A percentile compares a stretch with the other conserved stretches of the same genome.
Conservation (phyloP, 30 jellyfish, hydroid and myxozoan genomes). For the Calvadosia cruxmelitensis region DNA sequence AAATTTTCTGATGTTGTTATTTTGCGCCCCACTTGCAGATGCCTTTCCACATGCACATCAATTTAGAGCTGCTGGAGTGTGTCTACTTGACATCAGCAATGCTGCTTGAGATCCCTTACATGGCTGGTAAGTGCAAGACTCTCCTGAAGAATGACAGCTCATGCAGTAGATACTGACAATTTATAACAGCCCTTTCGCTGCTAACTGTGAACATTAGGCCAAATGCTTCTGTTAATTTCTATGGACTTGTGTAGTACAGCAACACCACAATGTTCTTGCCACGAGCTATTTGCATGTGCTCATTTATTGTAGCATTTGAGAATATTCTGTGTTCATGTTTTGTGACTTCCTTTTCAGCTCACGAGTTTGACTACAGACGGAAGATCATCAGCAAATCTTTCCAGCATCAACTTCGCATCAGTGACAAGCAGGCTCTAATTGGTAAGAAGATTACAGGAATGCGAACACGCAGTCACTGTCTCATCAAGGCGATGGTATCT, state of each 20-base stretch:
- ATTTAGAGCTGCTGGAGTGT: conserved; percentile 92
- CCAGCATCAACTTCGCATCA: conserved; percentile 81
- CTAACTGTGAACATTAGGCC: too few species aligned
- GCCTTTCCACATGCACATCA: conserved; percentile 99
- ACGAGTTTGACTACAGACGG: conserved; percentile 77
- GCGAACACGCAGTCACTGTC: background rate
- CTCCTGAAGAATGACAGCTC: background rate
- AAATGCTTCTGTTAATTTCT: background rate
- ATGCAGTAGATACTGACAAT: background rate
- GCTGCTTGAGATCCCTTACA: conserved; percentile 86
- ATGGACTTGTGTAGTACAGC: too few species aligned
- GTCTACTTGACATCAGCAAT: conserved; percentile 86
- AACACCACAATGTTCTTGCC: too few species aligned
- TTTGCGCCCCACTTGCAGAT: conserved; percentile 19
- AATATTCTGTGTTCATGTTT: background rate
- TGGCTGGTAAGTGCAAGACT: conserved; percentile 66
- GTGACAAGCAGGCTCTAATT: conserved; percentile 90
- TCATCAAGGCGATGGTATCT: background rate
- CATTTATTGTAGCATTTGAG: too few species aligned
- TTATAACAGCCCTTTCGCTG: too few species aligned
- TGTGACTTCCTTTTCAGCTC: conserved; percentile 43
- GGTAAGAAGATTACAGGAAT: conserved; percentile 43
- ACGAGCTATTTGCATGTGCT: too few species aligned
- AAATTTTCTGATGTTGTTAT: background rate
- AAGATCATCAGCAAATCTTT: conserved; percentile 84